Evolutionary conservation across 2,797 vertebrate genomes (phyloP), one percentile per base, ranked within the genome.

Genomic region (Oreochromis grahami): DNA sequence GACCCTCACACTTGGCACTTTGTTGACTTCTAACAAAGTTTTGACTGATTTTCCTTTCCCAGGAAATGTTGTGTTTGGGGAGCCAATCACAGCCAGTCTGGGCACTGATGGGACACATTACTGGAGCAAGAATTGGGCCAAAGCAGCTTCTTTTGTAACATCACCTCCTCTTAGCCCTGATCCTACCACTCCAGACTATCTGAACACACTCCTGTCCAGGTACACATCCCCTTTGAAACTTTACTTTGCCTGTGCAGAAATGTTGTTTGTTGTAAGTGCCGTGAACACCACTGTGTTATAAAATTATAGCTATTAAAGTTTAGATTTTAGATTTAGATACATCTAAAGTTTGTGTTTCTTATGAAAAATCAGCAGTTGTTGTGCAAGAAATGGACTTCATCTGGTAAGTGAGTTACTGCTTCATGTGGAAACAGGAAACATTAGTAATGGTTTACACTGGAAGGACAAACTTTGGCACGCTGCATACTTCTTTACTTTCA

Each of bases 111-210:
- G 98, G 78, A 99, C 98, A 2, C 98, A 99, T 94, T 99, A 99
- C 91, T 99, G 98, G 98, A 99, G 98, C 96, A 99, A 99, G 96
- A 99, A 99, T 88, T 99, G 98, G 98, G 98, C 98, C 70, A 99
- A 99, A 91, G 98, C 98, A 0, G 98, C 98, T 0, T 98, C 98
- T 0, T 99, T 98, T 91, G 98, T 99, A 90, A 98, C 97, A 11
- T 99, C 98, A 4, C 98, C 98, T 0, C 98, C 98, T 11, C 97
- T 99, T 81, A 99, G 98, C 92, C 98, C 98, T 9, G 98, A 99
- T 87, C 98, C 98, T 24, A 99, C 98, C 77, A 99, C 98, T 65
- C 98, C 98, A 34, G 98, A 99, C 95, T 99, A 99, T 86, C 97
- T 99, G 88, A 98, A 97, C 95, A 98, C 98, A 21, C 96, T 99